These are phyloP conservation scores for Rhinichthys osculus DNA, from an alignment of 2,797 vertebrate species.

Conservation along the genomic window DNA sequence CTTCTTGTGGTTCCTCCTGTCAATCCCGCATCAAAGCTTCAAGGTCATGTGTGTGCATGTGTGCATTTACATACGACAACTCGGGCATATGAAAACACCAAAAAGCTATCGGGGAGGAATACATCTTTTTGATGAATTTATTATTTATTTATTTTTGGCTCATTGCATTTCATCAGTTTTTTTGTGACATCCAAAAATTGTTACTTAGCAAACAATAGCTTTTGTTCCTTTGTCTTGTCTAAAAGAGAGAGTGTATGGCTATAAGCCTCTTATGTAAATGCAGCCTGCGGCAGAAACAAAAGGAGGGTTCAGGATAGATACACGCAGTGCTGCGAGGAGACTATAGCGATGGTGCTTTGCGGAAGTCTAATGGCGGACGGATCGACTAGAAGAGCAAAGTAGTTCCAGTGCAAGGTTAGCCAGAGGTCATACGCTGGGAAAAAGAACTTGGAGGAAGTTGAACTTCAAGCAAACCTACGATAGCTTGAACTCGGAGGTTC, in stretches of 20 bases:
- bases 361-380: conserved; percentile 42
- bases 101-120: conserved; percentile 54
- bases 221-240: conserved; percentile 81
- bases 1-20: conserved; percentile 64
- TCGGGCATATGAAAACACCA: conserved; percentile 66
- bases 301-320: conserved; percentile 79
- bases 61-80: conserved; percentile 73
- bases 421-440: conserved; percentile 52
- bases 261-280: conserved; percentile 88
- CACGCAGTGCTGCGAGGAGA: conserved; percentile 70
- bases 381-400: conserved; percentile 48
- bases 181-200: conserved; percentile 76
- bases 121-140: conserved; percentile 47
- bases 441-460: conserved; percentile 41
- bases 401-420: conserved; percentile 57
- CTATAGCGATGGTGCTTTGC: conserved; percentile 47
- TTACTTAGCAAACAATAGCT: conserved; percentile 84
- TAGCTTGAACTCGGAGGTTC: conserved; percentile 23
- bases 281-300: conserved; percentile 82
- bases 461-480: conserved; percentile 42
- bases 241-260: conserved; percentile 72
- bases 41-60: conserved; percentile 70
- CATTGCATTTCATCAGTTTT: conserved; percentile 67
- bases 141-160: conserved; percentile 39
- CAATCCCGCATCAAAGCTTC: conserved; percentile 73